These are phyloP conservation scores for Glaucopsyche alexis DNA, from an alignment of 2,888 invertebrate genomes.

Conservation along the genomic window DNA sequence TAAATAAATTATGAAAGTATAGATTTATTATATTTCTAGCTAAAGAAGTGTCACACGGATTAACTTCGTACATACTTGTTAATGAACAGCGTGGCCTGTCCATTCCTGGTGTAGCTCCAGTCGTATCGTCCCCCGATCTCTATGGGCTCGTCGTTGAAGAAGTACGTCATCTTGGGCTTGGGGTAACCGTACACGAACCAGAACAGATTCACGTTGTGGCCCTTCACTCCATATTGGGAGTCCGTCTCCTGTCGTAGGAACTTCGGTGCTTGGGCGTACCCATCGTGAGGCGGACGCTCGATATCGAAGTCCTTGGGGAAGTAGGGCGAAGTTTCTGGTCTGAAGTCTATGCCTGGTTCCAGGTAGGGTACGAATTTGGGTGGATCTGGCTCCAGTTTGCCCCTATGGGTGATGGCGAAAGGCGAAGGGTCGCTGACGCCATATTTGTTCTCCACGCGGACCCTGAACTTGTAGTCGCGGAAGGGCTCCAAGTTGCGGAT, in stretches of 20 bases:
- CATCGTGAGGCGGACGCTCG: conserved; percentile 92
- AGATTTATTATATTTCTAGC: too few relatives aligned
- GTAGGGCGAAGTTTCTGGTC: conserved; percentile 91
- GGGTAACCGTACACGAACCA: conserved; percentile 98
- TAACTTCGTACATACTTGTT: conserved; percentile 82
- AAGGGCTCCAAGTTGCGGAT: conserved; percentile 94
- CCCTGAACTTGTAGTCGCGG: conserved; percentile 96
- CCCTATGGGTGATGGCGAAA: conserved; percentile 89
- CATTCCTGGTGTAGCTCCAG: conserved; percentile 92
- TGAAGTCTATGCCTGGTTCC: conserved; percentile 89
- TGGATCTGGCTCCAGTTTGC: conserved; percentile 88
- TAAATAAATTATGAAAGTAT: too few relatives aligned
- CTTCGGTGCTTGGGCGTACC: conserved; percentile 89
- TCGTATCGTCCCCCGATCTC: conserved; percentile 92
- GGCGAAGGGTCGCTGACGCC: conserved; percentile 98
- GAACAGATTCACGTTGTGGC: conserved; percentile 92
- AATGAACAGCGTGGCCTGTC: conserved; percentile 93
- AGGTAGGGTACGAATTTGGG: conserved; percentile 90
- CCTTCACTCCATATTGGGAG: conserved; percentile 94
- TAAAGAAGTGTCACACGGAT: too few relatives aligned
- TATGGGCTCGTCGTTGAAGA: conserved; percentile 90
- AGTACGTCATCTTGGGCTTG: conserved; percentile 94
- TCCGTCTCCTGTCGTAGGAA: conserved; percentile 94
- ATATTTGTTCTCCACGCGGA: conserved; percentile 97
- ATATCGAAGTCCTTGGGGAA: conserved; percentile 96